A percentile compares a stretch with the other conserved stretches of the same genome.
phyloP scores from a whole-genome alignment of 2,113 vertebrate species.

The Spea bombifrons region DNA sequence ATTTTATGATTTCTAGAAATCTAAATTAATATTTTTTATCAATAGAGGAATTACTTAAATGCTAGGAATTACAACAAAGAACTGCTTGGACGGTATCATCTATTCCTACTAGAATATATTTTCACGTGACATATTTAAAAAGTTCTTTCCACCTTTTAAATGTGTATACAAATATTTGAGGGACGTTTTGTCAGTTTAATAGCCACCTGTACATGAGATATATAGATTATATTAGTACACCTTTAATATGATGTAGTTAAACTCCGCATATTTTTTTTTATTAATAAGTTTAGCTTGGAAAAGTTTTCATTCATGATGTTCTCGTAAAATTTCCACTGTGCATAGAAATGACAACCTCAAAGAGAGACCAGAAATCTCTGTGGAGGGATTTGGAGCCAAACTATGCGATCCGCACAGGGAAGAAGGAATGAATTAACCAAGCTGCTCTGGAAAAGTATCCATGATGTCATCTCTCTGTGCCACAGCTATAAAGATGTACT shows the following conservation, averaged over 20 bases:
- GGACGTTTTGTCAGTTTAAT: too few species aligned
- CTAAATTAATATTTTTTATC: too few species aligned
- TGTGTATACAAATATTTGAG: too few species aligned
- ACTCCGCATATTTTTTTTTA: neutral
- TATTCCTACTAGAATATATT: too few species aligned
- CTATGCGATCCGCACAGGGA: neutral
- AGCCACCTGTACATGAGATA: too few species aligned
- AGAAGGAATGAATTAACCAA: neutral
- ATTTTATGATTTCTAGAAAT: too few species aligned
- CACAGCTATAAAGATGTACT: neutral
- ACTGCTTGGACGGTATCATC: too few species aligned
- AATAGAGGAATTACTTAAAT: too few species aligned
- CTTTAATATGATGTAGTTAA: neutral
- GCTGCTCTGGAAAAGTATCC: neutral
- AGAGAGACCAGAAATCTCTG: constrained; percentile 2
- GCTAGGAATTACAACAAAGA: too few species aligned
- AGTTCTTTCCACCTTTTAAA: too few species aligned
- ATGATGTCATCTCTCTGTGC: neutral
- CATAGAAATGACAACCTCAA: constrained; percentile 10
- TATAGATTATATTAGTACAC: too few species aligned
- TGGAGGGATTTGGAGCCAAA: neutral
- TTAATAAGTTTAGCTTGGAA: neutral
- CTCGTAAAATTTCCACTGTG: neutral
- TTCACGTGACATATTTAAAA: too few species aligned
- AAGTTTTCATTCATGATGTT: neutral